Conservation (phyloP, 2,113 vertebrate genomes). For the Pampusana beccarii region DNA sequence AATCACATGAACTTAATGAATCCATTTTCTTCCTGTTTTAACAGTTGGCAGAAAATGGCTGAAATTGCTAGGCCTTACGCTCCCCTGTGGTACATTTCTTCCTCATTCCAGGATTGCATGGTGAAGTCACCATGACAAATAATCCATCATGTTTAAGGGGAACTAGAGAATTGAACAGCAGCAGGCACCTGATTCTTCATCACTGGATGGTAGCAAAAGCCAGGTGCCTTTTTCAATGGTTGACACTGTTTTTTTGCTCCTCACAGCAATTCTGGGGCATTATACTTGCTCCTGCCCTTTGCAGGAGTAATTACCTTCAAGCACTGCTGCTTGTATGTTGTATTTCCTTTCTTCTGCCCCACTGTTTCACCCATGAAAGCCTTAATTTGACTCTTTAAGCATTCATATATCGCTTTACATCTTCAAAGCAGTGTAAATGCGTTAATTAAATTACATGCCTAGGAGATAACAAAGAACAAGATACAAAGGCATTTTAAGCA, state of each 20-base stretch:
- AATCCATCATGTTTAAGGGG: neutral
- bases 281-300: neutral
- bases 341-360: conserved; percentile 1
- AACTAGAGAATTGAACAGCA: neutral
- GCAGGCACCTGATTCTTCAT: neutral
- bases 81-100: neutral
- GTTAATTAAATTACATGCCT: conserved; percentile 67
- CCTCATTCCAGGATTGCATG: neutral
- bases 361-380: neutral
- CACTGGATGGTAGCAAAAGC: neutral
- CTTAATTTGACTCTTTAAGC: conserved; percentile 40
- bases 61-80: neutral
- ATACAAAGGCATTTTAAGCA: conserved; percentile 58
- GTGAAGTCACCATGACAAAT: neutral
- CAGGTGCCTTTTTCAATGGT: neutral
- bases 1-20: neutral
- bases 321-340: neutral
- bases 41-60: neutral
- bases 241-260: neutral
- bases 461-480: conserved; percentile 60
- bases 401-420: conserved; percentile 15
- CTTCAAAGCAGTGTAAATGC: conserved; percentile 50
- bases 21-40: neutral
- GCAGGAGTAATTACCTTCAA: neutral
- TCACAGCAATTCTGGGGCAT: neutral